A percentile compares a stretch with the other conserved stretches of the same genome.
Conservation (phyloP, 2,797 vertebrate genomes). For the Danio choprae region DNA sequence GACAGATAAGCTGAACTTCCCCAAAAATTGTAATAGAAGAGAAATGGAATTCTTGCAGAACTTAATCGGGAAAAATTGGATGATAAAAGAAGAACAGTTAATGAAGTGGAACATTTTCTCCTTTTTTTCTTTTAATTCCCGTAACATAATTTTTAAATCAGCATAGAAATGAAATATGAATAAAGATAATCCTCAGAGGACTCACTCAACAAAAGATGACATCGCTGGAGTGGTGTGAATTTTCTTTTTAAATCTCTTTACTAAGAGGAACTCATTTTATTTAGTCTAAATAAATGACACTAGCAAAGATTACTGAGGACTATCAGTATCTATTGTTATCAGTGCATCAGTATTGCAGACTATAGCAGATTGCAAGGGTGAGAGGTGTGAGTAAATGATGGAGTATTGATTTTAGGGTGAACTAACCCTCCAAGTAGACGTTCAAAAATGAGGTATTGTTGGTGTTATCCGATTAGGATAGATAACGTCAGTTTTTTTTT, state of each 20-base stretch:
- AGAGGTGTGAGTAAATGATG: not conserved
- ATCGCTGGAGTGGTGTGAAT: constrained; percentile 10
- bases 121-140: constrained; percentile 46
- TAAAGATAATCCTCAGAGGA: constrained; percentile 46
- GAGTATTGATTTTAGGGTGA: not conserved
- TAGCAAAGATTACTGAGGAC: not conserved
- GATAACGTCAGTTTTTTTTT: too few species aligned
- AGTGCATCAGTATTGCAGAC: not conserved
- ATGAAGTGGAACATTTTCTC: constrained; percentile 52
- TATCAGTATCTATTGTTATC: not conserved
- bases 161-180: constrained; percentile 44
- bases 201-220: constrained; percentile 16
- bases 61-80: constrained; percentile 51
- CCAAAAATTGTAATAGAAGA: constrained; percentile 53
- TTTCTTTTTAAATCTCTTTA: not conserved
- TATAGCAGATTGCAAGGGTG: not conserved
- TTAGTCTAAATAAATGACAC: not conserved
- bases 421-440: too few species aligned
- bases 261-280: not conserved
- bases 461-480: too few species aligned
- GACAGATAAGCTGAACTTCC: constrained; percentile 57
- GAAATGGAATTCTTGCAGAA: constrained; percentile 55
- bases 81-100: constrained; percentile 56
- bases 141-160: constrained; percentile 45
- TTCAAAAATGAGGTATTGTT: too few species aligned